A percentile compares a stretch with the other conserved stretches of the same genome.
These are phyloP conservation scores for Penaeus japonicus DNA, from an alignment of 1,140 invertebrate species.

Conservation along the genomic window DNA sequence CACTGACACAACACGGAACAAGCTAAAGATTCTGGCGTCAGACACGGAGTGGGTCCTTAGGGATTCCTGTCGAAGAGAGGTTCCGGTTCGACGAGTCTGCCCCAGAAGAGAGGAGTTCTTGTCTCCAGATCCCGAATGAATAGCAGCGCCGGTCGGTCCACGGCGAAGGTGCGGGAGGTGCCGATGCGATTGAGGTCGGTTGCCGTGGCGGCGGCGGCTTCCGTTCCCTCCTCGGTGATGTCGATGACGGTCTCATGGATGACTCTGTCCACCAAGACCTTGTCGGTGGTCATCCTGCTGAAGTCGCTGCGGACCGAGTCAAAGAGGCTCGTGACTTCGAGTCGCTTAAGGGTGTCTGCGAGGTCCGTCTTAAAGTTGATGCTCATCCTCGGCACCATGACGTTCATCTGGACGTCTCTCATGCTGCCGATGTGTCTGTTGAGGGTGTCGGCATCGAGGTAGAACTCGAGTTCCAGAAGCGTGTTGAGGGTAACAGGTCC, in stretches of 20 bases:
- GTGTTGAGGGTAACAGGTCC: constrained; percentile 60
- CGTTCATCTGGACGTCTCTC: constrained; percentile 62
- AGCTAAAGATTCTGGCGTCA: too few relatives aligned
- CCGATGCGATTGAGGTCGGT: constrained; percentile 70
- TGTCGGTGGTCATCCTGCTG: constrained; percentile 68
- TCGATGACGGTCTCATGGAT: constrained; percentile 82
- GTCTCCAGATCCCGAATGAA: constrained; percentile 72
- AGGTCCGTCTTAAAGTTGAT: constrained; percentile 70
- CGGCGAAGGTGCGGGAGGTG: constrained; percentile 9
- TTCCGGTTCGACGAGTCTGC: constrained; percentile 69
- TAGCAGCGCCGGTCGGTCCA: constrained; percentile 74
- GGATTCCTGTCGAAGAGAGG: not conserved
- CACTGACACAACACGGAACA: too few relatives aligned
- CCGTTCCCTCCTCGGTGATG: constrained; percentile 82
- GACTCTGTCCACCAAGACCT: constrained; percentile 70
- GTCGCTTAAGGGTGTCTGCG: constrained; percentile 64
- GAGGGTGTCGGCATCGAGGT: constrained; percentile 41
- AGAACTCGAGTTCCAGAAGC: constrained; percentile 66
- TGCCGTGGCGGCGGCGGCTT: constrained; percentile 76
- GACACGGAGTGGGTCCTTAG: too few relatives aligned
- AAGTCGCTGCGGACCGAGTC: constrained; percentile 69
- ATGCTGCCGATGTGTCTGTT: constrained; percentile 13
- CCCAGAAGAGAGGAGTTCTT: constrained; percentile 73
- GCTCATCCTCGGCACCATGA: constrained; percentile 75
- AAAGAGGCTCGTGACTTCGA: constrained; percentile 74